Evolutionary conservation across 2,888 invertebrate genomes (phyloP).

Genomic region (Sialis fuliginosa): DNA sequence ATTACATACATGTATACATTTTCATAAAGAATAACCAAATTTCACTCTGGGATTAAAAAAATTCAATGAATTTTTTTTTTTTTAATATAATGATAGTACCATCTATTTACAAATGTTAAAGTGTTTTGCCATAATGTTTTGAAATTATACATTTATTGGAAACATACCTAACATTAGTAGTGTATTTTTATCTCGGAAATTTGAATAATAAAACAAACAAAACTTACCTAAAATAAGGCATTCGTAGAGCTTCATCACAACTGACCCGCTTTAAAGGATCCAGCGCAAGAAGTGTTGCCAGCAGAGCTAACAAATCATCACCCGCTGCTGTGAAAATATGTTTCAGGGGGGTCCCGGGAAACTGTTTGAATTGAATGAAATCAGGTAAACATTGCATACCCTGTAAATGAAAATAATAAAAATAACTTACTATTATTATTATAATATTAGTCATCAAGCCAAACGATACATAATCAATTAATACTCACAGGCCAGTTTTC

Average conservation of each 20-base stretch:
- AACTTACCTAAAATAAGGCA: constrained; percentile 60
- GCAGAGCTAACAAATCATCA: constrained; percentile 72
- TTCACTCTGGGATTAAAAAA: background rate
- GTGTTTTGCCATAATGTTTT: too few species aligned
- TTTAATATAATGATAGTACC: too few species aligned
- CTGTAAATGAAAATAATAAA: constrained; percentile 17
- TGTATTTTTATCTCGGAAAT: background rate
- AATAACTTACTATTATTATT: constrained; percentile 4
- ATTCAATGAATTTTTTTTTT: too few species aligned
- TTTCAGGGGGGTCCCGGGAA: constrained; percentile 65
- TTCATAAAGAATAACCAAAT: constrained; percentile 4
- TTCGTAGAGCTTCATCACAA: constrained; percentile 68
- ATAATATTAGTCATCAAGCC: background rate
- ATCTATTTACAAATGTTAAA: too few species aligned
- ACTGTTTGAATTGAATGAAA: constrained; percentile 81
- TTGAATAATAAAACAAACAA: background rate
- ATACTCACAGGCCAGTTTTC: constrained; percentile 71
- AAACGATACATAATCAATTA: background rate
- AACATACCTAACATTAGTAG: too few species aligned
- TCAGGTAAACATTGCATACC: constrained; percentile 66
- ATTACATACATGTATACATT: constrained; percentile 12
- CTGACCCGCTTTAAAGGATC: constrained; percentile 70
- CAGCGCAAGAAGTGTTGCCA: constrained; percentile 58
- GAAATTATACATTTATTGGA: too few species aligned
- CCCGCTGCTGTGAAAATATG: constrained; percentile 92